phyloP scores from a whole-genome alignment of 1,140 invertebrate genomes.

The Musca domestica region DNA sequence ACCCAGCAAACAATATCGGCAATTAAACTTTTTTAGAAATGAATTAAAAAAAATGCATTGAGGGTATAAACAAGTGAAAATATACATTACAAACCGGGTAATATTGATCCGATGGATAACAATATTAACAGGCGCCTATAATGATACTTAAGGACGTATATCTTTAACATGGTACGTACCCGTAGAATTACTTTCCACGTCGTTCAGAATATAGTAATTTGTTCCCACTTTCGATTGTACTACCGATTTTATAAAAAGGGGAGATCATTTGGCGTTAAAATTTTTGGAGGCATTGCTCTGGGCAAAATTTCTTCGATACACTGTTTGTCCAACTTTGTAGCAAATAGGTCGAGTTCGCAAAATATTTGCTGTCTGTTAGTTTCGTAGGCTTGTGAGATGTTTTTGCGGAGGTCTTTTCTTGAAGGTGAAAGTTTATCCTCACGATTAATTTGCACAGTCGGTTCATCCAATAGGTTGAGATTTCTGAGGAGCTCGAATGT shows the following conservation, averaged over 20 bases:
- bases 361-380: not conserved
- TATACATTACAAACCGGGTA: no score
- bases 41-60: no score
- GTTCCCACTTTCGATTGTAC: not conserved
- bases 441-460: not conserved
- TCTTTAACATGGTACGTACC: not conserved
- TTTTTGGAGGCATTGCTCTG: not conserved
- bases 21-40: no score
- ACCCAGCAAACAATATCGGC: no score
- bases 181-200: no score
- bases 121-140: no score
- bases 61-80: no score
- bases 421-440: conserved; percentile 4
- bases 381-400: not conserved
- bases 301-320: not conserved
- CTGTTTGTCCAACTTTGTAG: not conserved
- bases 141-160: no score
- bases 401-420: conserved; percentile 1
- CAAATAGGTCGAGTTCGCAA: not conserved
- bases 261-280: conserved; percentile 4
- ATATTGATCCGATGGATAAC: no score
- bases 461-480: conserved; percentile 7
- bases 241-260: not conserved
- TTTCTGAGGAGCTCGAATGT: not conserved
- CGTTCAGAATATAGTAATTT: not conserved